phyloP scores from a whole-genome alignment of 2,888 invertebrate species.

The Lacanobia wlatinum region DNA sequence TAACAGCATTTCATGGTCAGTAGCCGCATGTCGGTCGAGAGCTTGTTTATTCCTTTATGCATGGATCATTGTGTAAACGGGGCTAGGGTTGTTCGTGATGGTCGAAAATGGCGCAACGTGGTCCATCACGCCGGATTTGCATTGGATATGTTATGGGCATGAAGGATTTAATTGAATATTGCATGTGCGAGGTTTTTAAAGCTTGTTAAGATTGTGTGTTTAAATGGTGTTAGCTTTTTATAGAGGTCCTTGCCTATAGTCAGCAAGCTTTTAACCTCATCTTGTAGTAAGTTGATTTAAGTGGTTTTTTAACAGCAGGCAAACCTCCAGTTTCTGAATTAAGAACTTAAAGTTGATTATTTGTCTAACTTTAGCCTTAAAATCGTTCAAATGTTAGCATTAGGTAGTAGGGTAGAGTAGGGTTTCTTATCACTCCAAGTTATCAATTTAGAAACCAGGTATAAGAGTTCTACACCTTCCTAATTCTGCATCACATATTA shows the following conservation, averaged over 20 bases:
- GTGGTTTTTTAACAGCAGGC: too few species aligned
- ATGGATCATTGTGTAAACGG: constrained; percentile 57
- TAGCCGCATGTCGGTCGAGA: constrained; percentile 53
- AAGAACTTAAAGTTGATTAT: too few species aligned
- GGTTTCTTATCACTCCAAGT: too few species aligned
- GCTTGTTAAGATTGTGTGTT: constrained; percentile 12
- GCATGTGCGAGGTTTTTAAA: constrained; percentile 13
- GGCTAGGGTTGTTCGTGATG: constrained; percentile 50
- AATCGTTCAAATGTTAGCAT: too few species aligned
- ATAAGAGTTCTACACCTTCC: not conserved
- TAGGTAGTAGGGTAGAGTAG: too few species aligned
- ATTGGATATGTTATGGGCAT: constrained; percentile 29
- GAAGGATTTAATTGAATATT: constrained; percentile 48
- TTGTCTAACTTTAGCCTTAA: too few species aligned
- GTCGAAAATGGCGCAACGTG: constrained; percentile 46
- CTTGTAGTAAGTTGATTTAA: not conserved
- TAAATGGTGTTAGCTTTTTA: not conserved
- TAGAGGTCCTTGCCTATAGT: not conserved
- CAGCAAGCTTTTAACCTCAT: not conserved
- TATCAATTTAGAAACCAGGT: not conserved
- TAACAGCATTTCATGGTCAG: constrained; percentile 63
- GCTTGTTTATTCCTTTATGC: constrained; percentile 53
- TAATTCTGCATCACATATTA: not conserved
- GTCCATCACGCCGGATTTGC: constrained; percentile 46
- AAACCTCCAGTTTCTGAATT: too few species aligned